These are phyloP conservation scores for Beaufortia kweichowensis DNA, from an alignment of 2,113 vertebrate species.

Conservation along the genomic window DNA sequence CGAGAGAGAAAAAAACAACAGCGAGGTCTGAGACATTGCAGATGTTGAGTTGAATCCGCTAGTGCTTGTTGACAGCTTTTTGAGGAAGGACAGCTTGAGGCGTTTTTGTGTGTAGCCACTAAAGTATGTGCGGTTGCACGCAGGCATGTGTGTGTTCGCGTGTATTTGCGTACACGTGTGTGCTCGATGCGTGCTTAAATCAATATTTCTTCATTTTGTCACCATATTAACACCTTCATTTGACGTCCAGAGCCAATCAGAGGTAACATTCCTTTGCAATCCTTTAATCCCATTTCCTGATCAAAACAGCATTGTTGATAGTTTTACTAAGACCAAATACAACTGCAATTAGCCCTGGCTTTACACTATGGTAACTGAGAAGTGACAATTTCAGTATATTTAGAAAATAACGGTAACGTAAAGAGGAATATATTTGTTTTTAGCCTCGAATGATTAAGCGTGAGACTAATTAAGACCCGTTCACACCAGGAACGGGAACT, in stretches of 20 bases:
- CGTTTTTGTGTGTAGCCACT: slow-evolving; percentile 7
- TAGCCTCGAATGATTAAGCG: no score
- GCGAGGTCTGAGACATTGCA: slow-evolving; percentile 81
- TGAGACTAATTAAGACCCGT: no score
- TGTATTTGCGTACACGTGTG: background rate
- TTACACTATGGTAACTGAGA: slow-evolving; percentile 48
- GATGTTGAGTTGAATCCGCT: slow-evolving; percentile 78
- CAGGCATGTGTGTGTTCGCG: background rate
- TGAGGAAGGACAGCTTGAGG: slow-evolving; percentile 77
- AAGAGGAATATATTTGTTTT: no score
- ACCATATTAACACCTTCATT: slow-evolving; percentile 11
- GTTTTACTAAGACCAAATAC: slow-evolving; percentile 58
- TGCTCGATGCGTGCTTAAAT: background rate
- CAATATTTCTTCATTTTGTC: background rate
- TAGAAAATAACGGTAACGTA: background rate
- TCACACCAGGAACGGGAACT: no score
- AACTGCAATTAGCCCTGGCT: slow-evolving; percentile 44
- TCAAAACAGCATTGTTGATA: slow-evolving; percentile 75
- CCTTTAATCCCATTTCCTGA: slow-evolving; percentile 75
- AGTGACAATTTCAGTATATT: slow-evolving; percentile 54
- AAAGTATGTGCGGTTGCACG: slow-evolving; percentile 12
- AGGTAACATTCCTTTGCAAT: slow-evolving; percentile 73
- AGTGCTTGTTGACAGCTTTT: slow-evolving; percentile 74
- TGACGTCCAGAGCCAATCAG: slow-evolving; percentile 45
- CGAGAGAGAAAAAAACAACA: slow-evolving; percentile 46